A percentile compares a stretch with the other conserved stretches of the same genome.
These are phyloP conservation scores for Nephrotoma flavescens DNA, from an alignment of 2,888 invertebrate genomes.

Conservation along the genomic window DNA sequence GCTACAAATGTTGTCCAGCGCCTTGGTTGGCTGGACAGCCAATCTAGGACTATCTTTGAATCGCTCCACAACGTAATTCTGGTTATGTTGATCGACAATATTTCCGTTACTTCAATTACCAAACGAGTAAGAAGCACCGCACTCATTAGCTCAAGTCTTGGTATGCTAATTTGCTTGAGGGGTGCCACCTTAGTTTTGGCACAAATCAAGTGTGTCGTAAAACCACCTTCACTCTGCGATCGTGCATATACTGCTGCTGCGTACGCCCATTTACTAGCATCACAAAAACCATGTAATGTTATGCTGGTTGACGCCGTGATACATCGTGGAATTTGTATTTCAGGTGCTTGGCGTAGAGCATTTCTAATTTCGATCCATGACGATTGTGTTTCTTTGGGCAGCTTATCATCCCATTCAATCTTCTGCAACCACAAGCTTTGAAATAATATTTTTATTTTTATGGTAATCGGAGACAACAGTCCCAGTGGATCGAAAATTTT, in stretches of 20 bases:
- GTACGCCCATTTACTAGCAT: background rate
- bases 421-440: slow-evolving; percentile 5
- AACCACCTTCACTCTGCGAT: no score
- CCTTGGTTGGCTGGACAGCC: no score
- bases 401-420: background rate
- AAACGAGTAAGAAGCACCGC: no score
- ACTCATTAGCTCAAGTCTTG: no score
- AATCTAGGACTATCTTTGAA: no score
- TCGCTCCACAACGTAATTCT: no score
- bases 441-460: background rate
- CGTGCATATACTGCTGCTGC: background rate
- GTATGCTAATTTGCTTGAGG: no score
- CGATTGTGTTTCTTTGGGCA: background rate
- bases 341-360: background rate
- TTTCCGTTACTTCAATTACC: no score
- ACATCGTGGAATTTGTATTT: background rate
- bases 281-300: background rate
- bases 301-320: background rate
- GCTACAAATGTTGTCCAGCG: no score
- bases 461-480: background rate
- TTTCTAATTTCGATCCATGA: background rate
- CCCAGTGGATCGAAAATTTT: background rate
- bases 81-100: no score
- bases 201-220: no score
- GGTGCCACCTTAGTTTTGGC: no score